Conservation (phyloP, 2,113 vertebrate species). For the Oreamnos americanus region DNA sequence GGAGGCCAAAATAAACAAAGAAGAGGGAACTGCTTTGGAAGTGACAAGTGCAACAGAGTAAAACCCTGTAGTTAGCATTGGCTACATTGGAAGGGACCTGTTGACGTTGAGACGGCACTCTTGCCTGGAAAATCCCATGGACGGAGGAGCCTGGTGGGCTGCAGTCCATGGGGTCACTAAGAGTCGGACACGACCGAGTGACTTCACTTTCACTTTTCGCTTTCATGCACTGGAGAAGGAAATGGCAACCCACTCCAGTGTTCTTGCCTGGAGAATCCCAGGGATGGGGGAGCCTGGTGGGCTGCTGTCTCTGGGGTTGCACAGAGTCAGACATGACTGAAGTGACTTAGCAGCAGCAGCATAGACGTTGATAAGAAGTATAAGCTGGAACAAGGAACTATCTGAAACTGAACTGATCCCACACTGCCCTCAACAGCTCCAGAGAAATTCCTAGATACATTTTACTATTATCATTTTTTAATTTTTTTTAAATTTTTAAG, state of each 20-base stretch:
- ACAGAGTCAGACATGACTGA: no score
- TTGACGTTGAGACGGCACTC: background rate
- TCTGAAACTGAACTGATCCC: background rate
- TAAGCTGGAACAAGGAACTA: background rate
- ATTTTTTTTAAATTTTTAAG: background rate
- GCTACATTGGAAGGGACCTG: background rate
- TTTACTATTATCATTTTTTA: background rate
- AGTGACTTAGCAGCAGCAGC: no score
- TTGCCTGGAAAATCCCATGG: no score
- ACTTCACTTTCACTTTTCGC: no score
- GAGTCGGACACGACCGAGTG: rapidly evolving
- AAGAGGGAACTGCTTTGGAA: background rate
- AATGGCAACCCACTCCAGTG: no score
- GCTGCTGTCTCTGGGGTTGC: no score
- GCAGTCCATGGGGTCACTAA: no score
- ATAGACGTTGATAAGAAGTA: background rate
- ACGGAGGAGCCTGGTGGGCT: no score
- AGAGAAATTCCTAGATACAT: background rate
- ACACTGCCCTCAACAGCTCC: background rate
- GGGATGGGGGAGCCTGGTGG: no score
- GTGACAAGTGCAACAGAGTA: background rate
- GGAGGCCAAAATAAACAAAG: background rate
- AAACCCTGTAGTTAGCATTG: background rate
- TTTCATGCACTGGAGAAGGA: no score
- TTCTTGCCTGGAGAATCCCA: no score